Evolutionary conservation across 64 coral and sea anemone genomes (phyloP).

Genomic region (Platygyra sinensis): DNA sequence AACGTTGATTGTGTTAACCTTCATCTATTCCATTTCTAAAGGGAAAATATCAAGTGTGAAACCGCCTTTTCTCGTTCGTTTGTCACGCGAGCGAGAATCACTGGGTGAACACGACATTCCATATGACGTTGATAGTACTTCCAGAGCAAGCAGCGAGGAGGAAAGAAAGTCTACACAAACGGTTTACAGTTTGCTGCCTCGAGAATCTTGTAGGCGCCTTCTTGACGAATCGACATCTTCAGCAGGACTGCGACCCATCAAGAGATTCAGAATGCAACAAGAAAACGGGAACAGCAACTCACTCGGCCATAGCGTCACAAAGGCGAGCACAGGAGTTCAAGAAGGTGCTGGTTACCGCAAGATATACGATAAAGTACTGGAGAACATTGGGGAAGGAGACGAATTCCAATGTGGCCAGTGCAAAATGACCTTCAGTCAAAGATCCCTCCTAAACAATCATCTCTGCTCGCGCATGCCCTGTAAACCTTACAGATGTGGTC

Average conservation of each 20-base stretch:
- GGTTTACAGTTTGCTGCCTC: not conserved
- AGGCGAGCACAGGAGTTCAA: not conserved
- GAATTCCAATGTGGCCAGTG: constrained; percentile 62
- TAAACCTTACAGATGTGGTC: constrained; percentile 61
- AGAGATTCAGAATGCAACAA: not conserved
- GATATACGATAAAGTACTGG: constrained; percentile 1
- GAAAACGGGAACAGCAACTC: not conserved
- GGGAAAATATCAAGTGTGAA: not conserved
- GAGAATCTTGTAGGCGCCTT: not conserved
- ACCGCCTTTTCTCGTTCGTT: not conserved
- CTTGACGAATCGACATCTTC: not conserved
- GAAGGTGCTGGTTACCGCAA: not conserved
- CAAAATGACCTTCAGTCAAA: constrained; percentile 40
- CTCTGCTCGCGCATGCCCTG: constrained; percentile 47
- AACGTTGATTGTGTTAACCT: not conserved
- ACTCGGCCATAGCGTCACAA: not conserved
- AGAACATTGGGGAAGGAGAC: not conserved
- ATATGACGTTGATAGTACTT: not conserved
- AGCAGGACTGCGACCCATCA: not conserved
- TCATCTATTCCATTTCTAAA: not conserved
- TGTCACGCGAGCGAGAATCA: not conserved
- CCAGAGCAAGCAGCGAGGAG: not conserved
- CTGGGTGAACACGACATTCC: not conserved
- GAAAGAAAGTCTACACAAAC: not conserved
- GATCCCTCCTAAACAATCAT: constrained; percentile 51